These are phyloP conservation scores for Mesorhabditis belari DNA, from an alignment of 2,888 invertebrate genomes.

Conservation along the genomic window DNA sequence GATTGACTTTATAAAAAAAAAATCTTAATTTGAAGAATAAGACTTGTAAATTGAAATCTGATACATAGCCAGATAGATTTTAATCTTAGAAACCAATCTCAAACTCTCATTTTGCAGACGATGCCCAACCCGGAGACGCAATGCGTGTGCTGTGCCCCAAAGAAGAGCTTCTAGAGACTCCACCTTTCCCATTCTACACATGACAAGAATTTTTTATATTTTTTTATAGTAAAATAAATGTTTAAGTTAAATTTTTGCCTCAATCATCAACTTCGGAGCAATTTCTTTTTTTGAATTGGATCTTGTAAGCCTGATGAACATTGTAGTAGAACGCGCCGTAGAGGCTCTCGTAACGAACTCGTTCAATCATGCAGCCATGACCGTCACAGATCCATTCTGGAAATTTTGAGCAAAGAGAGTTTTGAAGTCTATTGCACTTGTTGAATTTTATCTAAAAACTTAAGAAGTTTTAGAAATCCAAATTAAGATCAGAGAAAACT, in stretches of 20 bases:
- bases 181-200: too few relatives aligned
- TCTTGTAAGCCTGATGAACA: not conserved
- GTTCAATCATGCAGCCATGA: not conserved
- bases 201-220: not conserved
- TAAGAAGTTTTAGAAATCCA: too few relatives aligned
- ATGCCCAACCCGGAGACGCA: conserved; percentile 8
- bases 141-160: conserved; percentile 19
- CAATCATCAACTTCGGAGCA: not conserved
- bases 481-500: too few relatives aligned
- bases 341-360: not conserved
- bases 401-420: too few relatives aligned
- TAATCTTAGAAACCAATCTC: not conserved
- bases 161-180: conserved; percentile 3
- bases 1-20: not conserved
- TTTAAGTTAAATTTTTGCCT: not conserved
- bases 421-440: too few relatives aligned
- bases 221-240: not conserved
- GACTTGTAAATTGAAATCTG: not conserved
- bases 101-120: conserved; percentile 3
- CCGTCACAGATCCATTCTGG: not conserved
- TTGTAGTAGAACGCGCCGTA: not conserved
- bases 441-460: too few relatives aligned
- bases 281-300: not conserved
- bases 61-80: not conserved
- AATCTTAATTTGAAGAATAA: not conserved